phyloP scores from a whole-genome alignment of 2,797 vertebrate species.

The Pristis pectinata region DNA sequence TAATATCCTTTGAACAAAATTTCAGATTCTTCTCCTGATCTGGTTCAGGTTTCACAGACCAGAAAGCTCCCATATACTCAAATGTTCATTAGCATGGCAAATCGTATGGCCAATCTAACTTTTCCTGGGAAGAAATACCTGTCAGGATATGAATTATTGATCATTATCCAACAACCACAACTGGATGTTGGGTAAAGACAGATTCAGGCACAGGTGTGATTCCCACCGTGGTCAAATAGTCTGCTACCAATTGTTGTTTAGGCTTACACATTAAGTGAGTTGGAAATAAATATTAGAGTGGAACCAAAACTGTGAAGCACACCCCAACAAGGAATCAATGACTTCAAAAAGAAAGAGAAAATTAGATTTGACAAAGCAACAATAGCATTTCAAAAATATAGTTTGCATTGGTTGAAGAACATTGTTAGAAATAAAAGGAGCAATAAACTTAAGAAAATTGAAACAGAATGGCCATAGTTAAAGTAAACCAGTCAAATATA shows the following conservation, averaged over 20 bases:
- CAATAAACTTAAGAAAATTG: background rate
- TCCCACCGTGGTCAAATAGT: slow-evolving; percentile 1
- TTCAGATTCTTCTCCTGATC: background rate
- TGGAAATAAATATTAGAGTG: background rate
- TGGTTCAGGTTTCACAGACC: background rate
- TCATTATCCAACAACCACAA: background rate
- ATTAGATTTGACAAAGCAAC: background rate
- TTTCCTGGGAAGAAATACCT: background rate
- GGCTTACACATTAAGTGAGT: background rate
- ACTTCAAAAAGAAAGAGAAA: background rate
- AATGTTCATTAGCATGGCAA: background rate
- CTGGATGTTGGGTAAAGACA: background rate
- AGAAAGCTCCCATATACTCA: background rate
- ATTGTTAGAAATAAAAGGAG: background rate
- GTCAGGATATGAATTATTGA: background rate
- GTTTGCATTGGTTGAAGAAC: background rate
- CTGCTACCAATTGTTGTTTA: background rate
- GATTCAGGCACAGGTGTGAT: background rate
- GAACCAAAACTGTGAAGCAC: too few species aligned
- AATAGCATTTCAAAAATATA: background rate
- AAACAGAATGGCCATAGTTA: background rate
- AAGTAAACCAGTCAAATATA: background rate
- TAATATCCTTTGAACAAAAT: background rate
- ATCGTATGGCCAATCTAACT: background rate
- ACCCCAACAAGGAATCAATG: background rate